Evolutionary conservation across 2,113 vertebrate genomes (phyloP).

Genomic region (Mobula birostris): DNA sequence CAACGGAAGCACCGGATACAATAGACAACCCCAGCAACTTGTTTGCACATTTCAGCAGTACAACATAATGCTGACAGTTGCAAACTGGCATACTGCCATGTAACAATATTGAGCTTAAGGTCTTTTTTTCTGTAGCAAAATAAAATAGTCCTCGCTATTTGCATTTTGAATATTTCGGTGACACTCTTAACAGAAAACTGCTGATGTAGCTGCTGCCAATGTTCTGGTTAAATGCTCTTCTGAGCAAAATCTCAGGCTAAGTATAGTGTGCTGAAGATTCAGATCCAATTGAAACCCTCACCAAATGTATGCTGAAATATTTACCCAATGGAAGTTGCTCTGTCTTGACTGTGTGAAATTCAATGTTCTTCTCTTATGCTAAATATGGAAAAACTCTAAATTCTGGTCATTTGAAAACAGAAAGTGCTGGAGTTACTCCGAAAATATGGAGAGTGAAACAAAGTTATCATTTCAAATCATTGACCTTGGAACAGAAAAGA

Average conservation of each 20-base stretch:
- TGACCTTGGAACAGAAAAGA: too few relatives aligned
- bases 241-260: neutral
- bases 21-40: neutral
- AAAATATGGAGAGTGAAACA: too few relatives aligned
- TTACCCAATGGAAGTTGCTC: neutral
- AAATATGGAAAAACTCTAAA: too few relatives aligned
- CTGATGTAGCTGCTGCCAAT: neutral
- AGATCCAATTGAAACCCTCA: neutral
- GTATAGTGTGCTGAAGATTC: neutral
- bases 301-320: neutral
- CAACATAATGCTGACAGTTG: neutral
- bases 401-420: too few relatives aligned
- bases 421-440: too few relatives aligned
- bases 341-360: neutral
- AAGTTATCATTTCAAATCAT: too few relatives aligned
- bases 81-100: neutral
- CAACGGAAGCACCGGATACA: too few relatives aligned
- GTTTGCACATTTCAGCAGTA: neutral
- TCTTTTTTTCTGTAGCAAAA: neutral
- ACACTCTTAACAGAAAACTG: neutral
- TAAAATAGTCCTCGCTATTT: neutral
- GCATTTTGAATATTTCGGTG: neutral
- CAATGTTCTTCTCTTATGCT: neutral
- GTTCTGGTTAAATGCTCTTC: neutral
- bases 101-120: neutral